These are phyloP conservation scores for Drosophila malerkotliana DNA, from an alignment of 1,140 invertebrate genomes.

Conservation along the genomic window DNA sequence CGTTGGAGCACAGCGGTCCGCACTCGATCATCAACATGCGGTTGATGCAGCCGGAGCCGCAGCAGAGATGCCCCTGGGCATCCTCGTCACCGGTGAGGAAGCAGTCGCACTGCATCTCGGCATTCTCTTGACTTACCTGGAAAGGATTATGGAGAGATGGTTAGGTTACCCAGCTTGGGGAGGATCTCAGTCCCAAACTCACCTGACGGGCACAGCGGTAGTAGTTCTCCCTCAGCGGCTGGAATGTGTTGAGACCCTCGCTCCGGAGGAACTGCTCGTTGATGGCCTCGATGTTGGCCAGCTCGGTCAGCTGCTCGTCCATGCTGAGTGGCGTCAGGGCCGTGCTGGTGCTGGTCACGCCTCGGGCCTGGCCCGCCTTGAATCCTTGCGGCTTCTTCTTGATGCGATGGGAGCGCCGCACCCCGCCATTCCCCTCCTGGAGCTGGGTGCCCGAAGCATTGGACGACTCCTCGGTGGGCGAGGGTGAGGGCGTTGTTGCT, in stretches of 20 bases:
- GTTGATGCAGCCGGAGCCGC: conserved; percentile 98
- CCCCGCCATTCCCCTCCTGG: conserved; percentile 23
- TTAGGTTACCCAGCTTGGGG: neutral
- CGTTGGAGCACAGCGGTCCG: conserved; percentile 94
- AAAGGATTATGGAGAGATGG: neutral
- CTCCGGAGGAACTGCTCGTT: conserved; percentile 73
- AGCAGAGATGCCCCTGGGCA: conserved; percentile 92
- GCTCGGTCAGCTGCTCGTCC: conserved; percentile 64
- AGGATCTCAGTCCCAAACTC: too few species aligned
- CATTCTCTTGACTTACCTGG: conserved; percentile 92
- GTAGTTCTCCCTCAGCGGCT: conserved; percentile 92
- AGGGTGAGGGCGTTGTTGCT: conserved; percentile 42
- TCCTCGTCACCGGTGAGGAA: conserved; percentile 95
- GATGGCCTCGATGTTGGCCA: conserved; percentile 70
- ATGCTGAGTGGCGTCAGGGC: conserved; percentile 42
- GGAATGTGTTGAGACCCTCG: conserved; percentile 91
- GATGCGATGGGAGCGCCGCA: conserved; percentile 77
- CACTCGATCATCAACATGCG: conserved; percentile 99
- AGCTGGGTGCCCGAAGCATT: neutral
- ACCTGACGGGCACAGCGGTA: conserved; percentile 91
- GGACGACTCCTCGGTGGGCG: conserved; percentile 33
- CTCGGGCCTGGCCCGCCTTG: conserved; percentile 55
- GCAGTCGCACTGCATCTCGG: conserved; percentile 98
- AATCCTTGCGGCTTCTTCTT: conserved; percentile 68
- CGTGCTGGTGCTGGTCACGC: conserved; percentile 51